These are phyloP conservation scores for Hirtodrosophila trivittata DNA, from an alignment of 2,888 invertebrate genomes.

Conservation along the genomic window DNA sequence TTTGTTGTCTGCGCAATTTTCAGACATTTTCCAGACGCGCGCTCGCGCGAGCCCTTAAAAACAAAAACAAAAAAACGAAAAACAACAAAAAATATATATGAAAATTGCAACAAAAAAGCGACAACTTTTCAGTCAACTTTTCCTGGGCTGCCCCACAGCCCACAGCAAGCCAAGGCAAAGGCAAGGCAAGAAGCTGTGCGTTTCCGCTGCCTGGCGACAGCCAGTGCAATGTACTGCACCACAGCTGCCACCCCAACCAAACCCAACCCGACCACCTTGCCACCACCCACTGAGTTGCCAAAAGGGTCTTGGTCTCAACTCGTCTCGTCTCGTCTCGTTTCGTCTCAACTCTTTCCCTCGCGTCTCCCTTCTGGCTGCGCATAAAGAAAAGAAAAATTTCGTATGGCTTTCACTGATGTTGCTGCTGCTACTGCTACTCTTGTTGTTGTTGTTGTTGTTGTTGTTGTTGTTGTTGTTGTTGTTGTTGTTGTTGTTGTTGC, in stretches of 20 bases:
- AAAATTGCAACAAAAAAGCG: slow-evolving; percentile 43
- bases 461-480: slow-evolving; percentile 40
- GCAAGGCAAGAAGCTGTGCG: slow-evolving; percentile 75
- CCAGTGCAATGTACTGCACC: slow-evolving; percentile 59
- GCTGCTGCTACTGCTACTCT: slow-evolving; percentile 18
- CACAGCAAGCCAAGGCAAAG: slow-evolving; percentile 67
- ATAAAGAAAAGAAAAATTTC: slow-evolving; percentile 79
- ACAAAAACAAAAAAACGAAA: slow-evolving; percentile 41
- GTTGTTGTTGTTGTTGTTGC: slow-evolving; percentile 51
- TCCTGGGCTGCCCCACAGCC: slow-evolving; percentile 54
- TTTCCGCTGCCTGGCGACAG: slow-evolving; percentile 60
- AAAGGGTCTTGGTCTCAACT: slow-evolving; percentile 73
- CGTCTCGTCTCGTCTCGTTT: slow-evolving; percentile 51
- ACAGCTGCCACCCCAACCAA: slow-evolving; percentile 22
- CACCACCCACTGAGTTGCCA: slow-evolving; percentile 47
- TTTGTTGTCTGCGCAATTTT: slow-evolving; percentile 69
- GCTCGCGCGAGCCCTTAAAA: slow-evolving; percentile 68
- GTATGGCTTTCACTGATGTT: slow-evolving; percentile 62
- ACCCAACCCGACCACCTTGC: slow-evolving; percentile 33
- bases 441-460: slow-evolving; percentile 39
- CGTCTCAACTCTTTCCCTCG: slow-evolving; percentile 16
- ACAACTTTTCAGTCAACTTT: slow-evolving; percentile 75
- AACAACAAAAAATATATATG: slow-evolving; percentile 4
- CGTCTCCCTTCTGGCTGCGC: slow-evolving; percentile 64
- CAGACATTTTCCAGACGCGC: slow-evolving; percentile 79